Conservation (phyloP, 1,140 invertebrate species). For the Aphaenogaster floridana region DNA sequence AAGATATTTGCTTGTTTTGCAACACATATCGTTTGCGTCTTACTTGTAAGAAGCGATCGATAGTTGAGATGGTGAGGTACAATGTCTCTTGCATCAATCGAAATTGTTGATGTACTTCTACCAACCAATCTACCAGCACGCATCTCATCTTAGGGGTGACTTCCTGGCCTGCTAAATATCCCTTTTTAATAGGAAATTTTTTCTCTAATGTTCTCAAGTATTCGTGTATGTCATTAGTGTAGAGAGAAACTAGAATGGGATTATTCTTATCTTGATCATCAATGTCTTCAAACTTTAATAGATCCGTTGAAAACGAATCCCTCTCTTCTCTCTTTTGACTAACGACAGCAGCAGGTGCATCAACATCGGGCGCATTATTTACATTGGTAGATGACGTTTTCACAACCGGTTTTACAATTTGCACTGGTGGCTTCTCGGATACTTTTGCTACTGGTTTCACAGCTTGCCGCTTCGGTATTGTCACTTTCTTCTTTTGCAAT, state of each 20-base stretch:
- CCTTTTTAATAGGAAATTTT: constrained; percentile 88
- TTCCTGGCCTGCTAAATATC: constrained; percentile 90
- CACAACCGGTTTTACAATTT: constrained; percentile 78
- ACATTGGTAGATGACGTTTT: constrained; percentile 65
- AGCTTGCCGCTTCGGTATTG: constrained; percentile 48
- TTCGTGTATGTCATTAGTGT: constrained; percentile 94
- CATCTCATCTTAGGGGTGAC: constrained; percentile 95
- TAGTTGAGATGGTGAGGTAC: constrained; percentile 94
- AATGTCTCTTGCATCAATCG: constrained; percentile 96
- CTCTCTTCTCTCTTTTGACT: constrained; percentile 67
- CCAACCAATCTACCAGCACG: constrained; percentile 97
- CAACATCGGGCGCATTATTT: neutral
- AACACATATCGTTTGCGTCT: neutral
- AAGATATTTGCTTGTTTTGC: neutral
- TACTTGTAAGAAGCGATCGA: constrained; percentile 96
- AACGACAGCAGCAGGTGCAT: neutral
- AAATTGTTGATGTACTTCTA: constrained; percentile 97
- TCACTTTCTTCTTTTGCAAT: constrained; percentile 68
- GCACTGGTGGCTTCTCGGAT: constrained; percentile 74
- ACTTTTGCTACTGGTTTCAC: constrained; percentile 70
- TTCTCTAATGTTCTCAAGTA: constrained; percentile 92
- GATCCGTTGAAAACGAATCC: constrained; percentile 81
- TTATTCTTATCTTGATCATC: constrained; percentile 92
- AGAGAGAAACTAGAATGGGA: constrained; percentile 92
- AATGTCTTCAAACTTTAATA: constrained; percentile 88